These are phyloP conservation scores for Sphaerophoria rueppellii DNA, from an alignment of 2,888 invertebrate species.

Conservation along the genomic window DNA sequence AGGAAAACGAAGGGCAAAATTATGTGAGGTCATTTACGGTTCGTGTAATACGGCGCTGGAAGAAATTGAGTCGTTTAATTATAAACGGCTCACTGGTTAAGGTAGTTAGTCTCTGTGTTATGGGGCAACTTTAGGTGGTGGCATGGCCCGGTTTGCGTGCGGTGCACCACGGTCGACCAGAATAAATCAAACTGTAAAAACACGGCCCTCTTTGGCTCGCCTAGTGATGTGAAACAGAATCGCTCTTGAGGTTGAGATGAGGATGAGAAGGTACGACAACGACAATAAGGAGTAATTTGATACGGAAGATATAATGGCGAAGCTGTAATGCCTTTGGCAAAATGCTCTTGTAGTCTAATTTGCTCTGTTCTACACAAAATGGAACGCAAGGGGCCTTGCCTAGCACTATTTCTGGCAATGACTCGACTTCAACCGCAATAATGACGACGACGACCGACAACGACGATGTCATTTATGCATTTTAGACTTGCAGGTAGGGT, in stretches of 20 bases:
- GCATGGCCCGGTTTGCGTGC: conserved; percentile 49
- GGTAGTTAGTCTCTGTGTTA: conserved; percentile 16
- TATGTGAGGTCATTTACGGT: not conserved
- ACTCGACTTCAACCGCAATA: not conserved
- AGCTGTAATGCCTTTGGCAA: conserved; percentile 46
- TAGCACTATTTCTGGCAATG: conserved; percentile 60
- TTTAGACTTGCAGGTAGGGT: not conserved
- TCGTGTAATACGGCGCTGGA: conserved; percentile 47
- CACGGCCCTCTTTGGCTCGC: conserved; percentile 12
- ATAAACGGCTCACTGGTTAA: conserved; percentile 64
- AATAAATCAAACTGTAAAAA: conserved; percentile 67
- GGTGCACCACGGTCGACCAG: conserved; percentile 38
- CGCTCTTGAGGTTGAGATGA: conserved; percentile 9
- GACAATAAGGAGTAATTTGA: conserved; percentile 7
- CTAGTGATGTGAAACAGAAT: not conserved
- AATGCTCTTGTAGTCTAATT: conserved; percentile 48
- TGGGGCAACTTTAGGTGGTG: conserved; percentile 14
- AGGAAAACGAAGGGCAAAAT: conserved; percentile 8
- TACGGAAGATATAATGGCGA: not conserved
- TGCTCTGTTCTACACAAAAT: too few relatives aligned
- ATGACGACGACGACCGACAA: not conserved
- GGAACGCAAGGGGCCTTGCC: conserved; percentile 54
- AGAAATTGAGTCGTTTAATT: conserved; percentile 72
- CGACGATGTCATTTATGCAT: not conserved
- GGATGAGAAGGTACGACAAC: not conserved